phyloP scores from a whole-genome alignment of 1,140 invertebrate species.

The Ptiloglossa arizonensis region DNA sequence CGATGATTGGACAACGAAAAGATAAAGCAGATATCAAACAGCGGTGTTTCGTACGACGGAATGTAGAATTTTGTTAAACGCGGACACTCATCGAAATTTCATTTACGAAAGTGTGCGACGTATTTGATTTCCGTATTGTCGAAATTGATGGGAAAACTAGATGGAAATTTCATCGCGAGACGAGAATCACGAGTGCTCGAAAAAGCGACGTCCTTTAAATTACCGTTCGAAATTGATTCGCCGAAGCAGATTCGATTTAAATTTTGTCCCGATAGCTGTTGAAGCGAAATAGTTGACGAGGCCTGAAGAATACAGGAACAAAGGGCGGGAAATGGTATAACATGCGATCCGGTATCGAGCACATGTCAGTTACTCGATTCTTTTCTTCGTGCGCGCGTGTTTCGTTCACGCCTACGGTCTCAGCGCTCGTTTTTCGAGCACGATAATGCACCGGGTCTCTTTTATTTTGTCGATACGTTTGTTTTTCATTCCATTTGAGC shows the following conservation, averaged over 20 bases:
- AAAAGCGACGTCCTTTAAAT: not conserved
- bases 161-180: not conserved
- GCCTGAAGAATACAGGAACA: not conserved
- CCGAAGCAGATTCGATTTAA: constrained; percentile 14
- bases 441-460: not conserved
- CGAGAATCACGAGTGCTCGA: too few relatives aligned
- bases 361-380: constrained; percentile 14
- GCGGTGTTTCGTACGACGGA: too few relatives aligned
- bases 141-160: not conserved
- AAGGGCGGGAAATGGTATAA: not conserved
- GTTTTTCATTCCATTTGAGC: constrained; percentile 7
- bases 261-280: not conserved
- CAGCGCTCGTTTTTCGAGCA: not conserved
- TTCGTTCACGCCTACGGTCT: constrained; percentile 2
- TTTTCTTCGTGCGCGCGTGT: not conserved
- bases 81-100: too few relatives aligned
- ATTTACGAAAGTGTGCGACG: too few relatives aligned
- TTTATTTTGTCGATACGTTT: not conserved
- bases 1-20: too few relatives aligned
- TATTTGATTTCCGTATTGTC: not conserved
- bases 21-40: too few relatives aligned
- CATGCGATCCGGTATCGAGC: not conserved
- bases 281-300: not conserved
- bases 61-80: too few relatives aligned
- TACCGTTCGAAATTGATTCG: constrained; percentile 12